Evolutionary conservation across 2,888 invertebrate genomes (phyloP), one percentile per base, ranked within the genome.

Genomic region (Biston betularia): DNA sequence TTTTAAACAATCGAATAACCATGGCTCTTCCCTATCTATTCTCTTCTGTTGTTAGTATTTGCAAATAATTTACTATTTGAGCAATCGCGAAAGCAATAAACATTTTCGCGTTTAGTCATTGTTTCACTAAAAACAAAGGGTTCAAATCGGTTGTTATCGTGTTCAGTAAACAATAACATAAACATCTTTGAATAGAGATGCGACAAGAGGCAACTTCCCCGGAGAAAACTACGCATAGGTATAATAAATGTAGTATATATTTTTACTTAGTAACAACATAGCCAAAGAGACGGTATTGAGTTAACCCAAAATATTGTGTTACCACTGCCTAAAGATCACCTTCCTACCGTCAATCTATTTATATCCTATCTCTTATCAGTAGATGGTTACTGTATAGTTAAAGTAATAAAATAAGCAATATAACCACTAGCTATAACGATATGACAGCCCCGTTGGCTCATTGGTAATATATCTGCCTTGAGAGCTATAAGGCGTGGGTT

Each of bases 61-160:
- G 46, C 67, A 68, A 63, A 67, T 67, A 63, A 42, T 53, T 53
- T 48, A 58, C 38, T 50, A 59, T 63, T 68, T 62, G 66, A 68
- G 63, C 63, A 59, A 66, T 54, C 12, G 68, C 57, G 78, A 76
- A 70, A 73, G 76, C 75, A 80, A 83, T 86, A 86, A 89, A 86
- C 83, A 79, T 79, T 83, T 80, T 75, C 71, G 74, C 76, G 80
- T 83, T 78, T 80, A 81, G 78, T 77, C 76, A 81, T 80, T 82
- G 80, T 82, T 77, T 72, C 60, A 72, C 76, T 70, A 75, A 77
- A 81, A 83, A 81, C 88, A 87, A 89, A 87, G 87, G 87, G 84
- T 84, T 84, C 59, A 38, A 57, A 54, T 38, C 55, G 80, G 79
- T 81, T 78, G 75, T 73, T 66, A 57, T 53, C 48, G 61, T 71